Base-by-base conservation (phyloP, 2,888 invertebrate species). In the Orthosia gracilis region DNA sequence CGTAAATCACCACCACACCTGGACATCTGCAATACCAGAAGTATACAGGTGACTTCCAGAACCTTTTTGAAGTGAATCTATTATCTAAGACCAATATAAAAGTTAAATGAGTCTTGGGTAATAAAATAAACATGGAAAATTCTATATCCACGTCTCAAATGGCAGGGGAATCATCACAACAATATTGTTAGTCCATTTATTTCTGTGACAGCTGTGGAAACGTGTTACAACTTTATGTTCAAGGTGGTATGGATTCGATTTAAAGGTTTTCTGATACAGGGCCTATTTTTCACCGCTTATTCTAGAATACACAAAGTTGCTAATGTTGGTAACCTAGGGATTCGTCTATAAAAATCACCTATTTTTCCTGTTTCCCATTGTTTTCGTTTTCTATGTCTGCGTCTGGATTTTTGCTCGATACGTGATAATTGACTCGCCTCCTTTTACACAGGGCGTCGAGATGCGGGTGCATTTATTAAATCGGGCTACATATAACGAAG, bases 91-190 rank as follows among this genome's bases (percentile, higher is more conserved):
- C 52, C 47, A 31, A 54, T 54, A 40, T 65, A 17, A 57, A 71
- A 50, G 21, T 64, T 57, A 72, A 68, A 72, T 57, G 23, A 68
- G 31, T 23, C 55, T 21, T 50, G 67, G 72, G 55, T 72, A 57
- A 54, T 80, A 45, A 80, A 71, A 80, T 80, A 84, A 70, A 71
- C 76, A 69, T 80, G 31, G 54, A 61, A 61, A 15, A 57, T 69
- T 80, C 52, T 70, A 67, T 64, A 58, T 72, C 26, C 23, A 74
- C 11, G 49, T 17, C 26, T 67, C 63, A 67, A 69, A 52, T 23
- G 59, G 12, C 74, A 21, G n/a, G 71, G 68, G 79, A 70, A 49
- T 52, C 17, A 62, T 58, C 63, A 23, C 50, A 69, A 52, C 73
- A 63, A 52, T 26, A 47, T 61, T 61, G 49, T 50, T 54, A 55